A percentile compares a stretch with the other conserved stretches of the same genome.
Conservation (phyloP, 2,797 vertebrate genomes). For the Momotus momota region DNA sequence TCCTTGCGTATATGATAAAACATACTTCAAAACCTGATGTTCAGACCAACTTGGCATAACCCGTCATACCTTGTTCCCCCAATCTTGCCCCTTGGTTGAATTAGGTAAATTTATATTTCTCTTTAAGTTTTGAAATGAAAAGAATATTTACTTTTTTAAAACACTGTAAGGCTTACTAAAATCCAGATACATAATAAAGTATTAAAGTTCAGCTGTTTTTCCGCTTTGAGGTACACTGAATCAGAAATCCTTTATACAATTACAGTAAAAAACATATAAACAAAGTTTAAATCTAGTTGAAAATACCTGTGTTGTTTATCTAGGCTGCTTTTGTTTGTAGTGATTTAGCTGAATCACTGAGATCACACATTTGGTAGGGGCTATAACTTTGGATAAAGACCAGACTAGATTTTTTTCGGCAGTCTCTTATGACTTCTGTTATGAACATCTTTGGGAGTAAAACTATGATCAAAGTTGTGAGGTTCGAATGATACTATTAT, state of each 20-base stretch:
- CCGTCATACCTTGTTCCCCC: background rate
- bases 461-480: background rate
- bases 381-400: background rate
- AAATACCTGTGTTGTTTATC: background rate
- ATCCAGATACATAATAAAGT: background rate
- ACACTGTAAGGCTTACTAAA: background rate
- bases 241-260: background rate
- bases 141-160: background rate
- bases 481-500: background rate
- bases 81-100: fast-evolving
- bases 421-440: background rate
- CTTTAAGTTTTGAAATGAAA: background rate
- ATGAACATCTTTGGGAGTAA: background rate
- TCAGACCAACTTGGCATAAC: background rate
- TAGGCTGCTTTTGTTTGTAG: background rate
- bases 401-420: background rate
- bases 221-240: background rate
- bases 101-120: background rate
- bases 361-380: background rate
- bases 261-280: background rate
- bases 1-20: background rate
- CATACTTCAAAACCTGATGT: fast-evolving
- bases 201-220: background rate
- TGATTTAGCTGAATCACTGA: background rate
- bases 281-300: background rate